These are phyloP conservation scores for Typhlomys cinereus DNA, from an alignment of 2,113 vertebrate genomes.

Conservation along the genomic window DNA sequence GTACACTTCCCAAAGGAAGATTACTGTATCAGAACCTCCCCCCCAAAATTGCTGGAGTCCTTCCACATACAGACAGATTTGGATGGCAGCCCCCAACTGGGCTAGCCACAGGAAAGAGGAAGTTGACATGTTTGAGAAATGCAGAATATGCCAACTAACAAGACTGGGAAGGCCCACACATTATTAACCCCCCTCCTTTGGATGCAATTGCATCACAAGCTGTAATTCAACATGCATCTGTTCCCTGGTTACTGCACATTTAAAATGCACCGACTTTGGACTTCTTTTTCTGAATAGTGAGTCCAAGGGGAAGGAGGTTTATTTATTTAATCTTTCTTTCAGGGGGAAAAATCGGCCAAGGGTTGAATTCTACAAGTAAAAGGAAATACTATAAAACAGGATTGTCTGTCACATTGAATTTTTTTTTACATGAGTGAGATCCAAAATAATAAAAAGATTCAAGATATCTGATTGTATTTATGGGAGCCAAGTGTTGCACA, in stretches of 20 bases:
- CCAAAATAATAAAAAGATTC: neutral
- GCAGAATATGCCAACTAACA: conserved; percentile 43
- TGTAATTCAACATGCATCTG: conserved; percentile 30
- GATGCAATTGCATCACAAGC: conserved; percentile 8
- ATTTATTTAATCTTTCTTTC: neutral
- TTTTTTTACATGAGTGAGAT: conserved; percentile 44
- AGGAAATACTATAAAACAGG: conserved; percentile 1
- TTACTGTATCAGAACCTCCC: neutral
- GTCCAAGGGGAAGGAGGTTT: neutral
- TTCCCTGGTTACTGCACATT: neutral
- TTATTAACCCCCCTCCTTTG: conserved; percentile 66
- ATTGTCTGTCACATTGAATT: neutral
- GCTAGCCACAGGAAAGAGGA: conserved; percentile 68
- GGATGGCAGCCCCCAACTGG: conserved; percentile 70
- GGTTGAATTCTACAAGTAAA: conserved; percentile 40
- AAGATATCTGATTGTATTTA: neutral
- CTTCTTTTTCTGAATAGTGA: neutral
- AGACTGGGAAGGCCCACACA: conserved; percentile 51
- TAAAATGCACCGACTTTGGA: conserved; percentile 28
- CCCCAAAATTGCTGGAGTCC: conserved; percentile 56
- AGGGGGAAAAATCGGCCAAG: neutral
- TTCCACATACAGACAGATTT: conserved; percentile 70
- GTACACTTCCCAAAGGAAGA: conserved; percentile 41
- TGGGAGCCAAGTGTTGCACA: neutral
- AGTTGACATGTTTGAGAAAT: conserved; percentile 70